A percentile compares a stretch with the other conserved stretches of the same genome.
Evolutionary conservation across 2,113 vertebrate genomes (phyloP).

Genomic region (Rhynchomys soricoides): DNA sequence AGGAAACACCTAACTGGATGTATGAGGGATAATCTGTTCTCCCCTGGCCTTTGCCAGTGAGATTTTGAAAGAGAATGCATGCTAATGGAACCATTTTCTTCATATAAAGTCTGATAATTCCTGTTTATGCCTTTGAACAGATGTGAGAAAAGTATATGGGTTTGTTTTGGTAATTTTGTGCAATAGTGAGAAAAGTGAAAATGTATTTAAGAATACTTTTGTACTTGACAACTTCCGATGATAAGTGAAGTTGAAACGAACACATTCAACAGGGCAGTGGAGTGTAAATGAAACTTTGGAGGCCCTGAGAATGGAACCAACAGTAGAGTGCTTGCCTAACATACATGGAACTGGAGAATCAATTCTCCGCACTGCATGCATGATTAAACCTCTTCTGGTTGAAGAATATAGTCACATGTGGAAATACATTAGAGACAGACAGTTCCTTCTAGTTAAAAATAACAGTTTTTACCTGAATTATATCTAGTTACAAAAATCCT

Average conservation of each 20-base stretch:
- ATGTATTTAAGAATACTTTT: conserved; percentile 10
- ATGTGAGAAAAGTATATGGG: not conserved
- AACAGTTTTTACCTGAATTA: not conserved
- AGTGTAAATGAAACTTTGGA: not conserved
- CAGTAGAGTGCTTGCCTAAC: not conserved
- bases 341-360: not conserved
- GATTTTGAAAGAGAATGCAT: not conserved
- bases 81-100: not conserved
- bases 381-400: not conserved
- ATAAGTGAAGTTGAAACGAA: not conserved
- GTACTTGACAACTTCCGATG: not conserved
- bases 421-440: not conserved
- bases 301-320: fast-evolving
- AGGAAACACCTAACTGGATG: not conserved
- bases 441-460: not conserved
- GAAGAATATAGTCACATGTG: not conserved
- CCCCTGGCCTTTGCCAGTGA: not conserved
- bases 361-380: not conserved
- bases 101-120: not conserved
- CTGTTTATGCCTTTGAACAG: not conserved
- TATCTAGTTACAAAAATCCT: not conserved
- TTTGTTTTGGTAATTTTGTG: not conserved
- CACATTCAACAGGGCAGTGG: not conserved
- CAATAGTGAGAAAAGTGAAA: conserved; percentile 22
- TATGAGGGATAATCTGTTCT: not conserved